A percentile compares a stretch with the other conserved stretches of the same genome.
phyloP scores from a whole-genome alignment of 2,113 vertebrate species.

The Steatornis caripensis region DNA sequence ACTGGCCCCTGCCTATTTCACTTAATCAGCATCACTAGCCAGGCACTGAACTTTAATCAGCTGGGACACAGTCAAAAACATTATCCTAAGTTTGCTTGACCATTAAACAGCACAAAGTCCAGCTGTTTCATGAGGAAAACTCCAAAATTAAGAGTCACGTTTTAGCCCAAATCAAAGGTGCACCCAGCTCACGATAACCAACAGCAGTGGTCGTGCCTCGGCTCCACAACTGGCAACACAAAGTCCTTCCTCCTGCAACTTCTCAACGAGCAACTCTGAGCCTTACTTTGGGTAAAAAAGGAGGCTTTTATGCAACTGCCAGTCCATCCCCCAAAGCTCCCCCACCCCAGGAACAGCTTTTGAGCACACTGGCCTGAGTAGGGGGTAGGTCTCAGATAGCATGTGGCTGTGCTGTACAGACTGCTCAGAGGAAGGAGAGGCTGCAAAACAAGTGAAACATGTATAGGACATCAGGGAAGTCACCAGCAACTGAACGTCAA shows the following conservation, averaged over 20 bases:
- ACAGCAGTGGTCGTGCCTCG: rapidly evolving
- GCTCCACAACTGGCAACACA: rapidly evolving
- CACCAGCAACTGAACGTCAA: not conserved
- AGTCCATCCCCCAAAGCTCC: too few relatives aligned
- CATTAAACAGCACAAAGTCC: not conserved
- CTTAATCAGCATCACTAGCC: not conserved
- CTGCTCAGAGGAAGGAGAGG: not conserved
- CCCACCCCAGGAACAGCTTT: not conserved
- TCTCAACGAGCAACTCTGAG: not conserved
- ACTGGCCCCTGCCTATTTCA: too few relatives aligned
- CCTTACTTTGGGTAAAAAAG: not conserved
- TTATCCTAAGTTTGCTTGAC: not conserved
- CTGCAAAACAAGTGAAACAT: not conserved
- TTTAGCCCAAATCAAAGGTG: not conserved
- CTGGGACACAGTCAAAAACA: not conserved
- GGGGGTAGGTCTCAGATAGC: not conserved
- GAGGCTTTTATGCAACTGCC: not conserved
- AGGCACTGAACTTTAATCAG: not conserved
- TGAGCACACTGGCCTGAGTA: too few relatives aligned
- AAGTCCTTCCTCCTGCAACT: not conserved
- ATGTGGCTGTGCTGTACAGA: not conserved
- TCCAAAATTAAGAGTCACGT: not conserved
- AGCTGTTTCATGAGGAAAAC: not conserved
- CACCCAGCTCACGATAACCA: rapidly evolving
- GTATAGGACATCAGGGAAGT: not conserved